These are phyloP conservation scores for Empidonax traillii DNA, from an alignment of 2,113 vertebrate genomes.

Conservation along the genomic window DNA sequence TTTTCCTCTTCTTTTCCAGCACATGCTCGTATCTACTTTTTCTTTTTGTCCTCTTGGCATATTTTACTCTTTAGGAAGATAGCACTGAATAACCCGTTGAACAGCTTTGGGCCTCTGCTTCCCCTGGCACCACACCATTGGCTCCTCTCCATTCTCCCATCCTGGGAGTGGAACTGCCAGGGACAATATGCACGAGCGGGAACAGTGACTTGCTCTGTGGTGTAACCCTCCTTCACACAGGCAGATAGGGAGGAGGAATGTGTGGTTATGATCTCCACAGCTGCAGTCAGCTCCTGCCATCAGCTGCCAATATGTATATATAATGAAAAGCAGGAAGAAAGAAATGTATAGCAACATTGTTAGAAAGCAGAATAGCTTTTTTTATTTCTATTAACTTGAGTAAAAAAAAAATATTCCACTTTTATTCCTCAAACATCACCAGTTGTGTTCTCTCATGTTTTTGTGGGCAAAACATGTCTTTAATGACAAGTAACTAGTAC, in stretches of 20 bases:
- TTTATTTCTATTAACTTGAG: not conserved
- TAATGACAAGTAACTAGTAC: not conserved
- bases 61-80: not conserved
- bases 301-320: not conserved
- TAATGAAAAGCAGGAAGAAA: not conserved
- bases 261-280: not conserved
- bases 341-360: not conserved
- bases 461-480: not conserved
- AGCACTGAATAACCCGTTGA: not conserved
- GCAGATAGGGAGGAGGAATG: not conserved
- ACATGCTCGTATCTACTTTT: not conserved
- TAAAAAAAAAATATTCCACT: not conserved
- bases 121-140: rapidly evolving
- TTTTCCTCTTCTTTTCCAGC: not conserved
- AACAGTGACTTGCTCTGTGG: not conserved
- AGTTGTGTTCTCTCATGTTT: not conserved
- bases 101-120: not conserved
- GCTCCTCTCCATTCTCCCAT: no score
- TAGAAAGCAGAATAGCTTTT: not conserved
- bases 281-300: not conserved
- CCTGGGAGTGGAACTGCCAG: rapidly evolving
- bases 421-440: not conserved
- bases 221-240: not conserved
- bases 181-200: rapidly evolving
- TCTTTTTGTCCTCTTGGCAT: not conserved